Conservation (phyloP, 2,888 invertebrate species). For the Trichacis sp. region DNA sequence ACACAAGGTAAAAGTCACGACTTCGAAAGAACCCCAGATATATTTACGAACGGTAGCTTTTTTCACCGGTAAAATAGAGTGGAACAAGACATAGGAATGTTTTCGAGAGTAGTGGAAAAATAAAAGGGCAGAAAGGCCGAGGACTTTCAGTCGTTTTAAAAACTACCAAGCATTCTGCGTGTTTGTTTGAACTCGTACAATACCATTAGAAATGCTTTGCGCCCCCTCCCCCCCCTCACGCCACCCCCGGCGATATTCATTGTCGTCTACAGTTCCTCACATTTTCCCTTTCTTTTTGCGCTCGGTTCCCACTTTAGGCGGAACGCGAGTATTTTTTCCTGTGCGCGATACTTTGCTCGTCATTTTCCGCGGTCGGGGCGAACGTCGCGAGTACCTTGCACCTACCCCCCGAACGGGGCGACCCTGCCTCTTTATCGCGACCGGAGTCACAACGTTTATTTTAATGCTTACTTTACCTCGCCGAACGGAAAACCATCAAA, state of each 20-base stretch:
- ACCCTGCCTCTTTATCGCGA: constrained; percentile 44
- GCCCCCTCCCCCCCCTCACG: constrained; percentile 39
- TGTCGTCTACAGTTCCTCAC: constrained; percentile 30
- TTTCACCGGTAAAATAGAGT: constrained; percentile 34
- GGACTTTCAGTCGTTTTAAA: constrained; percentile 46
- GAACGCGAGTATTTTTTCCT: constrained; percentile 39
- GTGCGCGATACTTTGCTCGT: constrained; percentile 28
- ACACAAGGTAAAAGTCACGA: constrained; percentile 13
- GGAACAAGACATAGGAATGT: constrained; percentile 18
- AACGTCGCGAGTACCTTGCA: constrained; percentile 39
- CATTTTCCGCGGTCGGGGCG: constrained; percentile 33
- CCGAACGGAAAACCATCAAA: constrained; percentile 47
- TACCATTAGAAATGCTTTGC: constrained; percentile 56
- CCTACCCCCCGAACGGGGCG: constrained; percentile 32
- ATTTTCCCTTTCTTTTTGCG: constrained; percentile 5
- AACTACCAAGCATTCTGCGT: constrained; percentile 52
- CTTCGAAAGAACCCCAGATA: constrained; percentile 26
- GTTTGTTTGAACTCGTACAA: constrained; percentile 57
- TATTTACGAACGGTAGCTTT: constrained; percentile 39
- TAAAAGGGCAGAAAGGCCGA: constrained; percentile 24
- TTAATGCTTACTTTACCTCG: constrained; percentile 51
- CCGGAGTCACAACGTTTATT: constrained; percentile 53
- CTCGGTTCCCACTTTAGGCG: constrained; percentile 33
- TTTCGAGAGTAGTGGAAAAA: constrained; percentile 19
- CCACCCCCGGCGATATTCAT: constrained; percentile 35